phyloP scores from a whole-genome alignment of 2,888 invertebrate genomes.

The Polydesmus complanatus region DNA sequence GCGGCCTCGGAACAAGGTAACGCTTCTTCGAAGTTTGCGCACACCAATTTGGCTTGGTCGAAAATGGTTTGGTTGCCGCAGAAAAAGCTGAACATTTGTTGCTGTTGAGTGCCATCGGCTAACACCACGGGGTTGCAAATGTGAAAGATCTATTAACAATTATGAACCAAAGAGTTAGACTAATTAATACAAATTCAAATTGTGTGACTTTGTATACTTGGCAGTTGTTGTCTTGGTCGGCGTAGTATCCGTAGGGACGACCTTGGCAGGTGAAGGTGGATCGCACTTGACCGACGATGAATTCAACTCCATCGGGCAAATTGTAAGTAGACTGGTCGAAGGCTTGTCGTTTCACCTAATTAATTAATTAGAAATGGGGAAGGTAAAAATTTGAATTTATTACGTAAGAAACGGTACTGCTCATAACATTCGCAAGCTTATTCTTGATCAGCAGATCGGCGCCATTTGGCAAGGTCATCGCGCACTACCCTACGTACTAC shows the following conservation, averaged over 20 bases:
- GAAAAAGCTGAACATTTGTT: constrained; percentile 19
- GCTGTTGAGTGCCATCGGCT: constrained; percentile 15
- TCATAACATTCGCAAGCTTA: too few relatives aligned
- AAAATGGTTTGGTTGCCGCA: constrained; percentile 23
- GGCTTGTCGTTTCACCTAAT: constrained; percentile 15
- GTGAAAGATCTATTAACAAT: constrained; percentile 16
- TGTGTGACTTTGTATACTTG: not conserved
- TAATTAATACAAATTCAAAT: not conserved
- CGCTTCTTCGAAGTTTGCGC: constrained; percentile 1
- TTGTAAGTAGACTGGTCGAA: constrained; percentile 10
- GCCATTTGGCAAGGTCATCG: too few relatives aligned
- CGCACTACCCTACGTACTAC: too few relatives aligned
- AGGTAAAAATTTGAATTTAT: too few relatives aligned
- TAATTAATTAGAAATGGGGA: too few relatives aligned
- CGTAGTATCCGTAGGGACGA: constrained; percentile 23
- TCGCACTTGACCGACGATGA: constrained; percentile 12
- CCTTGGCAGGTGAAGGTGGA: constrained; percentile 14
- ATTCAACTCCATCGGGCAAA: constrained; percentile 15
- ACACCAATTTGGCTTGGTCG: constrained; percentile 20
- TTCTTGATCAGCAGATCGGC: too few relatives aligned
- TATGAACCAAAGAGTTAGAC: not conserved
- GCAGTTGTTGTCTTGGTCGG: constrained; percentile 21
- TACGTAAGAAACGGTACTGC: too few relatives aligned
- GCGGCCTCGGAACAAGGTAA: constrained; percentile 10
- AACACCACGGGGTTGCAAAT: constrained; percentile 17